These are phyloP conservation scores for Hyperoplus immaculatus DNA, from an alignment of 2,797 vertebrate species.

Conservation along the genomic window DNA sequence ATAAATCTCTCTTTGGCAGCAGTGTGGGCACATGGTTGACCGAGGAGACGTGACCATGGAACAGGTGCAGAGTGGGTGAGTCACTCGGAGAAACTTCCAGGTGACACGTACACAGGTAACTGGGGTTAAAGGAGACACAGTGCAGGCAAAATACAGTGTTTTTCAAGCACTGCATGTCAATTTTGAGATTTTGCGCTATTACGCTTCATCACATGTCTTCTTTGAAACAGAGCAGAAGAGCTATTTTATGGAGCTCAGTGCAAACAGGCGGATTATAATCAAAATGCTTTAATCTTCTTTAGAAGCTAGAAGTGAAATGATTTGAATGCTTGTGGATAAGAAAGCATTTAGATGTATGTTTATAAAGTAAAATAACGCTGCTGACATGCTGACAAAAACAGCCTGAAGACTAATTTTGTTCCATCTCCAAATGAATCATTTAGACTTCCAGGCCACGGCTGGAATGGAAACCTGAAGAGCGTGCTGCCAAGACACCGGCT, in stretches of 20 bases:
- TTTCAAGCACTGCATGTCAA: no score
- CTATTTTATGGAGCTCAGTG: neutral
- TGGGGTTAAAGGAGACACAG: neutral
- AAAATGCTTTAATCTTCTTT: neutral
- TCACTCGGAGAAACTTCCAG: conserved; percentile 19
- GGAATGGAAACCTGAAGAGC: neutral
- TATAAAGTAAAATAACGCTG: neutral
- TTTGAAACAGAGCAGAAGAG: neutral
- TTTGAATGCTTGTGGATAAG: neutral
- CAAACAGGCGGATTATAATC: neutral
- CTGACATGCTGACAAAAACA: neutral
- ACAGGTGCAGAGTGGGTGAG: conserved; percentile 1
- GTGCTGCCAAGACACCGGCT: neutral
- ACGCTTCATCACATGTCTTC: no score
- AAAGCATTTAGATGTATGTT: neutral
- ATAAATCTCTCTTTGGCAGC: neutral
- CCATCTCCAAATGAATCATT: neutral
- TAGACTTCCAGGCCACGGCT: neutral
- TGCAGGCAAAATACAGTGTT: no score
- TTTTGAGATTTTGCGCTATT: no score
- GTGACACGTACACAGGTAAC: conserved; percentile 12
- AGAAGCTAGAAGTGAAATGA: neutral
- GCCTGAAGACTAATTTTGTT: neutral
- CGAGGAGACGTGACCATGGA: neutral
- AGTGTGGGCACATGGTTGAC: conserved; percentile 8